Percentiles rank a stretch among this genome's conserved stretches.
Conservation (phyloP, 2,113 vertebrate genomes). For the Ovibos moschatus region DNA sequence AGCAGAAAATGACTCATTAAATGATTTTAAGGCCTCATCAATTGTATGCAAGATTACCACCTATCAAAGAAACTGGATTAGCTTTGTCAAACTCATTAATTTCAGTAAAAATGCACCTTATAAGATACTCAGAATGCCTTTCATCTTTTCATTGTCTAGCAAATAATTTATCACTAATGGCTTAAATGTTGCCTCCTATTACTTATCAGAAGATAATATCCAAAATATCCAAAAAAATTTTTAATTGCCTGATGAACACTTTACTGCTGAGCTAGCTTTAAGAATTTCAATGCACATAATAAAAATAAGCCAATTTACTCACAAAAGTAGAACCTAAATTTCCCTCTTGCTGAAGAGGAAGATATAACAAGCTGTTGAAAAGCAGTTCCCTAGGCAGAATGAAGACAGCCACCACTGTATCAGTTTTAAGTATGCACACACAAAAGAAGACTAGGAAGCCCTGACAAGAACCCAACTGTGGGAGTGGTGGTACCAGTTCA, state of each 20-base stretch:
- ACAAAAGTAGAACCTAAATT: not conserved
- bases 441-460: not conserved
- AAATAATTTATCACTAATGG: not conserved
- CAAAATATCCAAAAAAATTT: not conserved
- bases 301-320: conserved; percentile 29
- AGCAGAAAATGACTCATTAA: not conserved
- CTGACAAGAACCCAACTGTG: not conserved
- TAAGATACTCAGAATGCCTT: not conserved
- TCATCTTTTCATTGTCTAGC: not conserved
- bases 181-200: not conserved
- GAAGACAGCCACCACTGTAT: not conserved
- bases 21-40: not conserved
- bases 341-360: not conserved
- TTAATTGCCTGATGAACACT: not conserved
- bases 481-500: not conserved
- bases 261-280: not conserved
- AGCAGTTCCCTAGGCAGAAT: not conserved
- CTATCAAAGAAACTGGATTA: not conserved
- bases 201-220: conserved; percentile 16
- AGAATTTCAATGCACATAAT: not conserved
- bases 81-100: not conserved
- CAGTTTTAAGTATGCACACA: not conserved
- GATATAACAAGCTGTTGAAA: not conserved
- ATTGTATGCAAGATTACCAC: not conserved
- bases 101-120: not conserved